Evolutionary conservation across 2,888 invertebrate genomes (phyloP).

Genomic region (Oscheius sp.): DNA sequence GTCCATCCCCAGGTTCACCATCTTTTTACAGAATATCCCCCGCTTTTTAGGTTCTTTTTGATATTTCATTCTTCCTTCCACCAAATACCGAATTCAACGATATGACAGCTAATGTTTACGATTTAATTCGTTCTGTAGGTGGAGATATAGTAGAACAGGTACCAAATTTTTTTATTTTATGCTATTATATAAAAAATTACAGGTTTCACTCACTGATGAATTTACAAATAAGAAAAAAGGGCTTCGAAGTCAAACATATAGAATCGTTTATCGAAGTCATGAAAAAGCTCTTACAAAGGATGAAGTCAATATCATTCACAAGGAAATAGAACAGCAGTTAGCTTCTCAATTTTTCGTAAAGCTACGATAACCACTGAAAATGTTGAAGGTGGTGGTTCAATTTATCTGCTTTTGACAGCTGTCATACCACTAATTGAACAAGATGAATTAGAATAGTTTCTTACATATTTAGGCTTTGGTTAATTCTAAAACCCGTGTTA

Average conservation of each 20-base stretch:
- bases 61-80: slow-evolving; percentile 96
- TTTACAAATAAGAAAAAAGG: slow-evolving; percentile 87
- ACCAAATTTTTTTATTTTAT: slow-evolving; percentile 63
- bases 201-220: slow-evolving; percentile 80
- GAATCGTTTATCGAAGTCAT: slow-evolving; percentile 90
- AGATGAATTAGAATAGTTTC: no score
- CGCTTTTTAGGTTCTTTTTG: slow-evolving; percentile 75
- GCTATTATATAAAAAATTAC: slow-evolving; percentile 18
- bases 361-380: slow-evolving; percentile 33
- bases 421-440: no score
- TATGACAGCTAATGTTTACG: slow-evolving; percentile 79
- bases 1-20: slow-evolving; percentile 64
- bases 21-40: background rate
- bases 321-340: slow-evolving; percentile 60
- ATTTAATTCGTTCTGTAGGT: slow-evolving; percentile 87
- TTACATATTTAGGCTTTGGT: no score
- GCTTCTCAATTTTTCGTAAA: slow-evolving; percentile 52
- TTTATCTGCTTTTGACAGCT: background rate
- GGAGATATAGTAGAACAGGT: slow-evolving; percentile 95
- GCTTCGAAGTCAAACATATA: slow-evolving; percentile 86
- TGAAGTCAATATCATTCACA: slow-evolving; percentile 77
- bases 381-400: background rate
- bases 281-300: slow-evolving; percentile 86
- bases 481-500: no score
- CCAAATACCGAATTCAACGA: slow-evolving; percentile 52